phyloP scores from a whole-genome alignment of 92 coral and sea anemone species.

The Heliopora coerulea region DNA sequence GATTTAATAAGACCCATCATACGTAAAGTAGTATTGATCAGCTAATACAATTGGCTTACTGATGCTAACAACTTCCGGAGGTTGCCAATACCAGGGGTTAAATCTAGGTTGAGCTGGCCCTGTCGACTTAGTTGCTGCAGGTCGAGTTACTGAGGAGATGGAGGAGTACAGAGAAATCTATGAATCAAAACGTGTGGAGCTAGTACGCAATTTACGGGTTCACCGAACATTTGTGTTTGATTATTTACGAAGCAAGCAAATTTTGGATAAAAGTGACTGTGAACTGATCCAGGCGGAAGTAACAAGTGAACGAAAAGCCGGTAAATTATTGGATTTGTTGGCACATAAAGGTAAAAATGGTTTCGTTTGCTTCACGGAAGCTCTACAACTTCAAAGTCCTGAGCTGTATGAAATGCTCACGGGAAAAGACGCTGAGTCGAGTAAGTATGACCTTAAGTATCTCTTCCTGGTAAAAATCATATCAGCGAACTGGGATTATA shows the following conservation, averaged over 20 bases:
- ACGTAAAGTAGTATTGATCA: too few species aligned
- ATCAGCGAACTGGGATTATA: too few species aligned
- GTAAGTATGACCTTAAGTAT: too few species aligned
- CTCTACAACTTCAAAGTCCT: slow-evolving; percentile 65
- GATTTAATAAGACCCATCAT: too few species aligned
- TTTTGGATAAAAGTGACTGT: slow-evolving; percentile 63
- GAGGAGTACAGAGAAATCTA: slow-evolving; percentile 26
- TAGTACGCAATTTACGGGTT: slow-evolving; percentile 57
- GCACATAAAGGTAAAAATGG: slow-evolving; percentile 63
- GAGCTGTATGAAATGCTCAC: slow-evolving; percentile 61
- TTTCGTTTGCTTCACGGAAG: slow-evolving; percentile 64
- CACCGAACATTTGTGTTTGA: slow-evolving; percentile 70
- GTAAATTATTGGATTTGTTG: slow-evolving; percentile 60
- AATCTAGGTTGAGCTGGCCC: too few species aligned
- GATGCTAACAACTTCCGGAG: too few species aligned
- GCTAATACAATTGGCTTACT: too few species aligned
- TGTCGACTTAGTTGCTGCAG: too few species aligned
- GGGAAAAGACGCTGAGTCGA: slow-evolving; percentile 61
- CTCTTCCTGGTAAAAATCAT: too few species aligned
- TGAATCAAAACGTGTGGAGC: slow-evolving; percentile 50
- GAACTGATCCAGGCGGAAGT: slow-evolving; percentile 63
- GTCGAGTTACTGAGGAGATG: neutral
- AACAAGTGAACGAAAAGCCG: slow-evolving; percentile 66
- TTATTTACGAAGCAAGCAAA: slow-evolving; percentile 66
- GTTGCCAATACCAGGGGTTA: too few species aligned